Conservation (phyloP, 2,113 vertebrate species). For the Brachirus orientalis region DNA sequence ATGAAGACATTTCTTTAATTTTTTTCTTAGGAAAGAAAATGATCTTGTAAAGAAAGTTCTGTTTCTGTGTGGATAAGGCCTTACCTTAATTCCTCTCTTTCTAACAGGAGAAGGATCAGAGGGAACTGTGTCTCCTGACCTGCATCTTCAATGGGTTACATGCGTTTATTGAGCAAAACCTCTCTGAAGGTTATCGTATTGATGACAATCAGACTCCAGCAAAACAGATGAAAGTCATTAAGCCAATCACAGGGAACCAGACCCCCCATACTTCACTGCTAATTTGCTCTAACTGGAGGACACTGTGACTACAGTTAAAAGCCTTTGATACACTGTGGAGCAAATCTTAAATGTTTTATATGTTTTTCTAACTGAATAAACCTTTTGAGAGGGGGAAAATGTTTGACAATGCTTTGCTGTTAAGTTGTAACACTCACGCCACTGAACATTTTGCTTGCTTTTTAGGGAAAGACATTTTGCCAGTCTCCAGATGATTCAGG, state of each 20-base stretch:
- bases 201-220: slow-evolving; percentile 39
- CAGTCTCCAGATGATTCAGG: slow-evolving; percentile 69
- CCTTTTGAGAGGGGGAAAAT: slow-evolving; percentile 2
- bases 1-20: too few relatives aligned
- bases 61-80: too few relatives aligned
- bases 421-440: neutral
- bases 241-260: slow-evolving; percentile 42
- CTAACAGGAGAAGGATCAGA: neutral
- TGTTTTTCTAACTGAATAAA: slow-evolving; percentile 9
- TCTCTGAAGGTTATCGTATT: slow-evolving; percentile 41
- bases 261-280: slow-evolving; percentile 30
- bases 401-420: slow-evolving; percentile 16
- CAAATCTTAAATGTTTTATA: slow-evolving; percentile 3
- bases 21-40: too few relatives aligned
- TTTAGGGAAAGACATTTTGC: slow-evolving; percentile 73
- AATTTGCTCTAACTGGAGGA: slow-evolving; percentile 38
- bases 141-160: slow-evolving; percentile 22
- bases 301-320: slow-evolving; percentile 7
- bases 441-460: neutral
- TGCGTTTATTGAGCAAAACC: slow-evolving; percentile 31
- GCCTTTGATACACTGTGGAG: neutral
- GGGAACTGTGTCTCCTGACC: too few relatives aligned
- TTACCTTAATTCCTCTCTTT: slow-evolving; percentile 3
- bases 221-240: slow-evolving; percentile 49
- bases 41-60: too few relatives aligned